Evolutionary conservation across 37 sponge, comb jelly and placozoan genomes (phyloP).

Genomic region (Corticium candelabrum): DNA sequence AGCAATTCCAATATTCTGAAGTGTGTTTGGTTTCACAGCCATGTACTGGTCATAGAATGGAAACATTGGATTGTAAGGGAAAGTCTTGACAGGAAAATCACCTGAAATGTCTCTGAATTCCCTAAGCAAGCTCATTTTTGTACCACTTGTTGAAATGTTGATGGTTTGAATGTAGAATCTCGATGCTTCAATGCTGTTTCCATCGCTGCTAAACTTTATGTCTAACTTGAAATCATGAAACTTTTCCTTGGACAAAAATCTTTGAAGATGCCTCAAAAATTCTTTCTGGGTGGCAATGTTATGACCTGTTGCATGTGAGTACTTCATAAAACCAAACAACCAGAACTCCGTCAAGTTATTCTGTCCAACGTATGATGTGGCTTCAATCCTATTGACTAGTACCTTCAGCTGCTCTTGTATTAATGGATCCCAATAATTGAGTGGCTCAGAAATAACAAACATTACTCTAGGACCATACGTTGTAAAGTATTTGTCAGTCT

Average conservation of each 20-base stretch:
- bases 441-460: neutral
- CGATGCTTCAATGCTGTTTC: neutral
- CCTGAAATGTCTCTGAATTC: conserved; percentile 48
- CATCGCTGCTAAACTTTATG: neutral
- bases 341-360: neutral
- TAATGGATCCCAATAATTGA: neutral
- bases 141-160: conserved; percentile 37
- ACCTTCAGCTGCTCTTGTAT: neutral
- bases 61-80: neutral
- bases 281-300: neutral
- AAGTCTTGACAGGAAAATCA: conserved; percentile 38
- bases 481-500: neutral
- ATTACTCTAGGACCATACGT: neutral
- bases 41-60: neutral
- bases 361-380: neutral
- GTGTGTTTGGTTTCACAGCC: neutral
- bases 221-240: neutral
- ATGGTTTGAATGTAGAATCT: neutral
- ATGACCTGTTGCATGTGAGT: neutral
- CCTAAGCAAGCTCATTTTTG: conserved; percentile 61
- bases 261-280: neutral
- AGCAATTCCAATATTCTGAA: conserved; percentile 1
- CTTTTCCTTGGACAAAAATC: neutral
- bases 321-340: neutral
- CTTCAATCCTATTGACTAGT: neutral